Base-by-base conservation (phyloP, 2,797 vertebrate species). In the Pseudopleuronectes americanus region DNA sequence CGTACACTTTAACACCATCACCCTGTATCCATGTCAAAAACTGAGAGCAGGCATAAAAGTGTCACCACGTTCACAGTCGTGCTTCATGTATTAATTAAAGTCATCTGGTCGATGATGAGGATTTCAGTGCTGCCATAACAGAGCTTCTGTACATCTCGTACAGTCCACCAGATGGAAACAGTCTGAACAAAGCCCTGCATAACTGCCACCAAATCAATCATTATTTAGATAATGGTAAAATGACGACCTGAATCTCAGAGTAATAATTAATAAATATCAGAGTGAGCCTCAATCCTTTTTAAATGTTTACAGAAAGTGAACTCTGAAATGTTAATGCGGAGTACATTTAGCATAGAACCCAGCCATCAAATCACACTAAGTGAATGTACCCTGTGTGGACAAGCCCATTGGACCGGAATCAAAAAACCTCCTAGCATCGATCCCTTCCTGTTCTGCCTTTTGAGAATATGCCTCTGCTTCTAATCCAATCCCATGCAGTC, bases 381-480 rank as follows among this genome's bases (percentile, higher is more conserved):
- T 69, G 75, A 76, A 69, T 48, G 63, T 58, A 62, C 64, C 47
- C 70, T 69, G 70, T 58, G 74, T 67, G 57, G 72, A 84, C 49
- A 10, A 75, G 76, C 73, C 58, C 24, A 21, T 61, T 90, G 86
- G 80, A 83, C 68, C 1, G 6, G 57, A 75, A 84, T 87, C 77
- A 87, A 83, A 86, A 84, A 82, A 52, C 58, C 77, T 87, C 78
- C 74, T 69, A 80, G 67, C 76, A 83, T 86, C 69, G 82, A 90
- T 86, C 80, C 41, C 80, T 88, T 90, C 83, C 86, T 76, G 67
- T 56, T 77, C 68, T 31, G 57, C 64, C 68, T 87, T 76, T 45
- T 31, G 74, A 84, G 80, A 87, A 74, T 71, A 77, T 36, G 38
- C 75, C 66, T 85, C 83, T 62, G 68, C 72, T 77, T 71, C 57